phyloP scores from a whole-genome alignment of 1,140 invertebrate genomes.

The Atta colombica region DNA sequence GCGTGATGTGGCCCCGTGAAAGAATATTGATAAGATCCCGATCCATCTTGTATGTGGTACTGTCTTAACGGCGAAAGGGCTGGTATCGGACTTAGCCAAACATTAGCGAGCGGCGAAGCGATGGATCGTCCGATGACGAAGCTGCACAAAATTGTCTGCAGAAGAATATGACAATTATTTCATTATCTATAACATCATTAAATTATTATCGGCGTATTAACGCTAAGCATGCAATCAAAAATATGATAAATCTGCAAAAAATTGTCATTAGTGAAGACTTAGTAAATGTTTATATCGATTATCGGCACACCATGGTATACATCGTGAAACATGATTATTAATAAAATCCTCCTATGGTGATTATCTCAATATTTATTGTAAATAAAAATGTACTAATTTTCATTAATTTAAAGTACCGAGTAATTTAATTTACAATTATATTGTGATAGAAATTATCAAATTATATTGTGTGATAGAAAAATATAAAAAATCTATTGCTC shows the following conservation, averaged over 20 bases:
- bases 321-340: not conserved
- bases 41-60: conserved; percentile 89
- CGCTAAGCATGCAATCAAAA: not conserved
- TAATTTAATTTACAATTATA: not conserved
- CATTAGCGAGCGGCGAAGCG: conserved; percentile 70
- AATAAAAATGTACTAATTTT: not conserved
- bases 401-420: not conserved
- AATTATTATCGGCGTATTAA: not conserved
- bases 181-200: not conserved
- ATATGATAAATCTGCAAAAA: not conserved
- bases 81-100: conserved; percentile 77
- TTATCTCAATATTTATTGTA: not conserved
- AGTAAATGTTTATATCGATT: not conserved
- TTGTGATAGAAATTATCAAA: not conserved
- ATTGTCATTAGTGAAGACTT: not conserved
- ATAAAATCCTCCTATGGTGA: not conserved
- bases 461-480: not conserved
- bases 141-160: conserved; percentile 70
- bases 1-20: conserved; percentile 89
- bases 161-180: not conserved
- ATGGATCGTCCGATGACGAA: conserved; percentile 66
- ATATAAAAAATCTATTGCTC: no score
- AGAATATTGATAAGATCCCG: conserved; percentile 90
- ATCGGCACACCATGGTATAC: not conserved
- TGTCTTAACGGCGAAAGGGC: conserved; percentile 81